Percentiles rank a stretch among this genome's conserved stretches.
Evolutionary conservation across 2,113 vertebrate genomes (phyloP).

Genomic region (Misgurnus mizolepis): DNA sequence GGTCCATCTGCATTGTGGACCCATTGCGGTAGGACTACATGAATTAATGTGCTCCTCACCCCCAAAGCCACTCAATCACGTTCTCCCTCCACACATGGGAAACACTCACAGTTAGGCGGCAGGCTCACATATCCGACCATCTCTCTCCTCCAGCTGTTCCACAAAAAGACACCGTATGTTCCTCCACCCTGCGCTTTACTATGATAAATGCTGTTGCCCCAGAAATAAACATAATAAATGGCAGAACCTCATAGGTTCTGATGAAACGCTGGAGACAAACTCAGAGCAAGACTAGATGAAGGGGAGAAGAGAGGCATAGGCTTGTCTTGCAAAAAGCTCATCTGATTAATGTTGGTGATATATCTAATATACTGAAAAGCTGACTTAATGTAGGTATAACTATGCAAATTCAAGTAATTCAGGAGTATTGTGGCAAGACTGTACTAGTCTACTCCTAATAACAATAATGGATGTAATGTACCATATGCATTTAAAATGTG

Average conservation of each 20-base stretch:
- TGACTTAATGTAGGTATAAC: no score
- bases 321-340: not conserved
- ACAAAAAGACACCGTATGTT: constrained; percentile 22
- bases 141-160: constrained; percentile 40
- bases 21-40: not conserved
- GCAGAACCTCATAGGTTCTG: not conserved
- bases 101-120: not conserved
- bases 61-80: constrained; percentile 10
- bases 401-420: no score
- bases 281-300: no score
- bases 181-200: constrained; percentile 5
- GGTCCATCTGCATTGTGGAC: constrained; percentile 21
- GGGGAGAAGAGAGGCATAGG: not conserved
- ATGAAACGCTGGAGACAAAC: no score
- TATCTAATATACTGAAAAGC: no score
- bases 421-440: no score
- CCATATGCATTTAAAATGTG: no score
- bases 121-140: not conserved
- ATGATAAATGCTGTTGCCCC: constrained; percentile 15
- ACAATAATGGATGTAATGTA: no score
- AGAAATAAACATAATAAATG: constrained; percentile 6
- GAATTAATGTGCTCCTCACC: constrained; percentile 25
- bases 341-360: not conserved
- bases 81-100: not conserved
- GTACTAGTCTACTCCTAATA: no score